These are phyloP conservation scores for Dinomys branickii DNA, from an alignment of 2,113 vertebrate genomes.

Conservation along the genomic window DNA sequence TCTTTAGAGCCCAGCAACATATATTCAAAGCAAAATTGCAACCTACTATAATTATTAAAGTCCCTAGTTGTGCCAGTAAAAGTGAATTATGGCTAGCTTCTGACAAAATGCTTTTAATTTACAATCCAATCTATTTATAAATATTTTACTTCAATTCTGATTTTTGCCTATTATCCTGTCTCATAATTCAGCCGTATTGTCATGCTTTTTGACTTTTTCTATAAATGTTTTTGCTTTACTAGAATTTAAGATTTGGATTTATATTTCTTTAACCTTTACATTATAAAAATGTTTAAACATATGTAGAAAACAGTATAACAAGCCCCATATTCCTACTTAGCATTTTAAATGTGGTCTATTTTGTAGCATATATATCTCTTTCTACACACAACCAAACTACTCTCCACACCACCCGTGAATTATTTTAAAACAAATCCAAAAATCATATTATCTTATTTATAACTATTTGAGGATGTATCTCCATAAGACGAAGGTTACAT, in stretches of 20 bases:
- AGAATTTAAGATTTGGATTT: slow-evolving; percentile 19
- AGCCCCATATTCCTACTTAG: background rate
- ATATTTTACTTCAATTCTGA: slow-evolving; percentile 9
- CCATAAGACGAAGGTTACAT: background rate
- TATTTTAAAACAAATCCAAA: background rate
- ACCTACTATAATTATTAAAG: background rate
- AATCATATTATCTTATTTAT: background rate
- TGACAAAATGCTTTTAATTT: slow-evolving; percentile 18
- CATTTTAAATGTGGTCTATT: background rate
- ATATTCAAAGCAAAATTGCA: slow-evolving; percentile 10
- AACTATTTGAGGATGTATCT: background rate
- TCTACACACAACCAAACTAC: background rate
- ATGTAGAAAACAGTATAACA: background rate
- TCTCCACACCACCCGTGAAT: background rate
- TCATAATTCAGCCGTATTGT: background rate
- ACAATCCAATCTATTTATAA: background rate
- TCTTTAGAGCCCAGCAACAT: background rate
- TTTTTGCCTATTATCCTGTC: background rate
- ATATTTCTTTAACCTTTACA: background rate
- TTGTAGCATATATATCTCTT: background rate
- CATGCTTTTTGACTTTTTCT: background rate
- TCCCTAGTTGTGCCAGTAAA: background rate
- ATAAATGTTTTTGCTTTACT: background rate
- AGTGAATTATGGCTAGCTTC: slow-evolving; percentile 27
- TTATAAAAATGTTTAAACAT: background rate